Conservation (phyloP, 2,113 vertebrate species). For the Rhodinocichla rosea region DNA sequence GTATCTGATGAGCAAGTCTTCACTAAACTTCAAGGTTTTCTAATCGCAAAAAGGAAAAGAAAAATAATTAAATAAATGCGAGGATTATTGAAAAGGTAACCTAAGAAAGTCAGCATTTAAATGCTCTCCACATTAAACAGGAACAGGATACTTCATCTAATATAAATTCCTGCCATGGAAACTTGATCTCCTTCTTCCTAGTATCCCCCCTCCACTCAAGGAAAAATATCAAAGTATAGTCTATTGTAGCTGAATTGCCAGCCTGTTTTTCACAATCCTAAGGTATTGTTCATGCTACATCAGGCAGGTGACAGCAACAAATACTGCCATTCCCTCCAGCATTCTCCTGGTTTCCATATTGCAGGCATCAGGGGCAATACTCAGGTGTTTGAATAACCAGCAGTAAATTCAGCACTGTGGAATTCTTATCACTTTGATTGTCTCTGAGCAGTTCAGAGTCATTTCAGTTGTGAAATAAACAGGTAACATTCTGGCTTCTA, state of each 20-base stretch:
- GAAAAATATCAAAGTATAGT: neutral
- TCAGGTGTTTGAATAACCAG: neutral
- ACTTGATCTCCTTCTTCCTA: neutral
- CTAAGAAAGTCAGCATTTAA: neutral
- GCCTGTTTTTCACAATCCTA: neutral
- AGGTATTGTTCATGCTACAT: neutral
- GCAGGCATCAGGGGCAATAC: neutral
- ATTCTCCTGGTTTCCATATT: neutral
- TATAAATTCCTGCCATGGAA: neutral
- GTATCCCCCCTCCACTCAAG: neutral
- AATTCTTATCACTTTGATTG: neutral
- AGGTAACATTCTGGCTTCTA: neutral
- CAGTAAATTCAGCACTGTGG: neutral
- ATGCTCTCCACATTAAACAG: neutral
- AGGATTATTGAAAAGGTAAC: neutral
- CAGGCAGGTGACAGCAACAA: neutral
- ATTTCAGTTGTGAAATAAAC: neutral
- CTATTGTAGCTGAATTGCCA: neutral
- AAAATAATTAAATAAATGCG: neutral
- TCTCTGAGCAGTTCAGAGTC: neutral
- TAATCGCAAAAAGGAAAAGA: neutral
- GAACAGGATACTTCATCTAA: neutral
- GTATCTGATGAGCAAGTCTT: neutral
- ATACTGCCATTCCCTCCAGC: neutral
- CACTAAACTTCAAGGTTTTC: neutral